Base-by-base conservation (phyloP, 2,113 vertebrate species). In the Scomber scombrus region DNA sequence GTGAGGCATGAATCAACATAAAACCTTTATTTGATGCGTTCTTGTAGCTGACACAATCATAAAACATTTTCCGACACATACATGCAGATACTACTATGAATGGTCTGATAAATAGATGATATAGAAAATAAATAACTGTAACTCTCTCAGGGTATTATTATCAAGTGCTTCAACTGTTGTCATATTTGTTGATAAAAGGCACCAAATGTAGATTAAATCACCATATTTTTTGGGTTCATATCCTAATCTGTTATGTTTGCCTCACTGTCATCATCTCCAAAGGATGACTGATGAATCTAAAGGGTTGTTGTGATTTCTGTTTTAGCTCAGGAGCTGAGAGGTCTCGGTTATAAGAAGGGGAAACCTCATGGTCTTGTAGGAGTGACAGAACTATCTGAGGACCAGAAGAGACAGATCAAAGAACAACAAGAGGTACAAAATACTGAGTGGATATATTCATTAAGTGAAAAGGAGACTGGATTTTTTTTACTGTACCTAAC, bases 321-420 rank as follows among this genome's bases (percentile, higher is more conserved):
- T 96, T 19, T 92, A 99, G 98, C 93, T 75, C 96, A 98, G 91
- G 98, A 99, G 82, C 95, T 99, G 67, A 96, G 96, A 85, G 96
- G 96, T 7, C 96, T 99, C 4, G 98, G 98, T 10, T 99, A 99
- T 34, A 97, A 97, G 80, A 99, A 99, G 80, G 97, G 98, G 61
- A 99, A 99, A 52, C 98, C 98, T 0, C 96, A 96, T 46, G 98
- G 98, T 2, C 86, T 99, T 82, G 97, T 99, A 67, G 98, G 98
- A 4, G 98, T 99, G 80, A 98, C 97, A 0, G 97, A 99, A 86
- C 95, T 99, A 11, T 99, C 98, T 0, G 98, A 99, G 0, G 98
- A 98, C 16, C 98, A 99, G 92, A 98, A 97, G 90, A 98, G 93
- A 65, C 98, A 99, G 88, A 78, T 99, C 34, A 99, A 98, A 90